phyloP scores from a whole-genome alignment of 1,140 invertebrate species.

The Neodiprion virginianus region DNA sequence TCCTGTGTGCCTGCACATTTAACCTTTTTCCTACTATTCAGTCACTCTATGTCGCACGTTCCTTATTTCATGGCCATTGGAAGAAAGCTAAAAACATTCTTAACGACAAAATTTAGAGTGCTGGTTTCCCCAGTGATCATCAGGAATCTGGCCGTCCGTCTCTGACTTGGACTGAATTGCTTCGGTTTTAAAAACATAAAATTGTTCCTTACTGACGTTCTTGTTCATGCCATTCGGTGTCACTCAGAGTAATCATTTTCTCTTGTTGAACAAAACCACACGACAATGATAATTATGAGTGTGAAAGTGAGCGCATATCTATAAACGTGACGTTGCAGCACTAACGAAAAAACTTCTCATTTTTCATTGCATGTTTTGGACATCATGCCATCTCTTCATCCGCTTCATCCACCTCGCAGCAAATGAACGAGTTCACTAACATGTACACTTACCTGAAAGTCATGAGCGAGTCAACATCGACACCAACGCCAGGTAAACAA shows the following conservation, averaged over 20 bases:
- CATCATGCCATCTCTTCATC: slow-evolving; percentile 14
- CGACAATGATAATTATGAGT: background rate
- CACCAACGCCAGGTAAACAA: slow-evolving; percentile 58
- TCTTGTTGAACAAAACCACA: too few relatives aligned
- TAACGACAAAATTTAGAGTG: too few relatives aligned
- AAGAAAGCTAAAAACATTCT: too few relatives aligned
- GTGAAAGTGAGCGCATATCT: background rate
- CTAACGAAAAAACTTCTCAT: background rate
- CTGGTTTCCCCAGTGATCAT: too few relatives aligned
- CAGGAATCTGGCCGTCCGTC: too few relatives aligned
- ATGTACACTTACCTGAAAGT: slow-evolving; percentile 86
- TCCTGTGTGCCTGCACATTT: background rate
- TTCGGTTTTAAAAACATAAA: too few relatives aligned
- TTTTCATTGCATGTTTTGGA: slow-evolving; percentile 13
- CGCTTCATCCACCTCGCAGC: slow-evolving; percentile 43
- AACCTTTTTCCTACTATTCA: slow-evolving; percentile 18
- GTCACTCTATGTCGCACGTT: slow-evolving; percentile 16
- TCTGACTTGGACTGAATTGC: too few relatives aligned
- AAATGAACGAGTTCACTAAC: slow-evolving; percentile 82
- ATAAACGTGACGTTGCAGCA: background rate
- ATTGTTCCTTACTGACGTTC: too few relatives aligned
- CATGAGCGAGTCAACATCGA: slow-evolving; percentile 65
- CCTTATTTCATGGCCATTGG: slow-evolving; percentile 14
- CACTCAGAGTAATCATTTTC: too few relatives aligned
- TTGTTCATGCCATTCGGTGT: too few relatives aligned